Evolutionary conservation across 2,888 invertebrate species (phyloP).

Genomic region (Altica lythri): DNA sequence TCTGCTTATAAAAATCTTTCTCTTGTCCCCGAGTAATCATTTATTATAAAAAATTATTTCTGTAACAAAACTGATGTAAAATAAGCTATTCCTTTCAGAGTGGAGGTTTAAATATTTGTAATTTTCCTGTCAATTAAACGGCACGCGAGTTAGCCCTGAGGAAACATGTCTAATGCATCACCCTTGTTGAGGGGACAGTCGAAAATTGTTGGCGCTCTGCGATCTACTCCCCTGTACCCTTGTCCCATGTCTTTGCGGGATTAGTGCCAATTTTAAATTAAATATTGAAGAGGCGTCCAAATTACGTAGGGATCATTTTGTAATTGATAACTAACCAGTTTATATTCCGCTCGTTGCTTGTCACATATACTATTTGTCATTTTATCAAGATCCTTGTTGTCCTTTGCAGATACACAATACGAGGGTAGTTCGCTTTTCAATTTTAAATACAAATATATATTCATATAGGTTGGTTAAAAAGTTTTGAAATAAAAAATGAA

Average conservation of each 20-base stretch:
- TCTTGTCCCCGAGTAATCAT: too few species aligned
- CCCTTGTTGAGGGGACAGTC: constrained; percentile 50
- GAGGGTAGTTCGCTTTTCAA: too few species aligned
- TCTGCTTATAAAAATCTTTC: too few species aligned
- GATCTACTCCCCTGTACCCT: constrained; percentile 29
- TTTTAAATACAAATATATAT: too few species aligned
- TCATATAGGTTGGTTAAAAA: too few species aligned
- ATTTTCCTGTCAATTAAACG: constrained; percentile 47
- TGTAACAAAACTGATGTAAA: too few species aligned
- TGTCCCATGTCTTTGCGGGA: constrained; percentile 47
- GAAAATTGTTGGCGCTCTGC: constrained; percentile 47
- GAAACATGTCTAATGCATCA: constrained; percentile 44
- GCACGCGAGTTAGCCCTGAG: constrained; percentile 42
- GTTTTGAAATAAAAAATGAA: too few species aligned
- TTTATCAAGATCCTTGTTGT: constrained; percentile 18
- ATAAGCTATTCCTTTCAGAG: too few species aligned
- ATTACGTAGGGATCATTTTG: constrained; percentile 47
- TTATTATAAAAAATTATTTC: too few species aligned
- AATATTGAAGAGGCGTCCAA: constrained; percentile 53
- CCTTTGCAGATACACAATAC: not conserved
- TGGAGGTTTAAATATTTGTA: constrained; percentile 40
- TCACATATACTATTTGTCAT: constrained; percentile 29
- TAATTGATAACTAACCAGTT: constrained; percentile 43
- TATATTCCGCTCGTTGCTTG: constrained; percentile 30
- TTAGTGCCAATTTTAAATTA: constrained; percentile 52